These are phyloP conservation scores for Lepas anatifera DNA, from an alignment of 2,888 invertebrate species.

Conservation along the genomic window DNA sequence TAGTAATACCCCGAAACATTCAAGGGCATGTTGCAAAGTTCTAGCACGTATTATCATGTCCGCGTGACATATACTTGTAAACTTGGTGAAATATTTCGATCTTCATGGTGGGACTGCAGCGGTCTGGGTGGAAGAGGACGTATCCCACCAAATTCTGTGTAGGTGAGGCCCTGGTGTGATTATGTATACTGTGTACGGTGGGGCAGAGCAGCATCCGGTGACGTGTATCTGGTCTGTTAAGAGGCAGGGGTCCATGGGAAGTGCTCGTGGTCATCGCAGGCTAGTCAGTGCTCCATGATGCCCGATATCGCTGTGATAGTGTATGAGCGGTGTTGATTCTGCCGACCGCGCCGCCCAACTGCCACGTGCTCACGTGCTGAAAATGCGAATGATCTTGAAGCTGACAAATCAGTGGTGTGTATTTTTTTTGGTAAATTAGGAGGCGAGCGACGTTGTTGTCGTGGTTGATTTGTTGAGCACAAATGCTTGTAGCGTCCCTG, in stretches of 20 bases:
- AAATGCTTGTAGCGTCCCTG: not conserved
- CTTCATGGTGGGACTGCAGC: no score
- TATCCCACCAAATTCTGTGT: not conserved
- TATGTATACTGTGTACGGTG: not conserved
- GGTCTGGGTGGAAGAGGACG: not conserved
- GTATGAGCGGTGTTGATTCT: not conserved
- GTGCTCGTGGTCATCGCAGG: not conserved
- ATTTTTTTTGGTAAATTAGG: not conserved
- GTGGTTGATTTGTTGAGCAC: not conserved
- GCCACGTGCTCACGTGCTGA: no score
- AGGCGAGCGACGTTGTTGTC: not conserved
- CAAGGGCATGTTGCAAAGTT: no score
- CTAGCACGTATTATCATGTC: no score
- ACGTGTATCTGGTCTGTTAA: not conserved
- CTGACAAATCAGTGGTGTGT: not conserved
- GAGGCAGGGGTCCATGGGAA: not conserved
- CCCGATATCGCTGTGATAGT: slow-evolving; percentile 3
- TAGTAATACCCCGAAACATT: no score
- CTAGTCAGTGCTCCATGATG: no score
- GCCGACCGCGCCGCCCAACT: not conserved
- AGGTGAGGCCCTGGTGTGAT: not conserved
- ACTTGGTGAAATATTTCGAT: no score
- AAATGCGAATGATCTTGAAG: no score
- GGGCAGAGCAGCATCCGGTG: not conserved
- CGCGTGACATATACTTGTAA: no score